Evolutionary conservation across 1,140 invertebrate genomes (phyloP).

Genomic region (Scaptodrosophila lebanonensis): DNA sequence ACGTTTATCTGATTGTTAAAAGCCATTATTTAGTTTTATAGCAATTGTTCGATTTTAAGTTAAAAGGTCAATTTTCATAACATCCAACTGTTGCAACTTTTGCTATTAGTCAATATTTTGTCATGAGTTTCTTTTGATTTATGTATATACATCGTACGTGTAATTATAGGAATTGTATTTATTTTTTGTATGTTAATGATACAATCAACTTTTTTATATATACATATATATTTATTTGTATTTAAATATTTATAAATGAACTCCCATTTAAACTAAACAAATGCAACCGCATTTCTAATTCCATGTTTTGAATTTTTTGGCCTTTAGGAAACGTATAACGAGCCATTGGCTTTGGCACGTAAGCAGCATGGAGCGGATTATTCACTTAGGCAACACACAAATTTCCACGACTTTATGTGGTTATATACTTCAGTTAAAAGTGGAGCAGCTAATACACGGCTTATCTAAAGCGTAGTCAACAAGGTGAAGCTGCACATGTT

Average conservation of each 20-base stretch:
- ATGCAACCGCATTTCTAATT: conserved; percentile 30
- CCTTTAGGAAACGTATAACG: conserved; percentile 73
- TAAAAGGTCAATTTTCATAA: conserved; percentile 15
- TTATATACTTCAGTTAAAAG: conserved; percentile 32
- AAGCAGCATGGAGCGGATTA: conserved; percentile 27
- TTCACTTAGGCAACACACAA: conserved; percentile 18
- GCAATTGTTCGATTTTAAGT: conserved; percentile 54
- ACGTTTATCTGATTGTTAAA: conserved; percentile 58
- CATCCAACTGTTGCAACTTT: conserved; percentile 2
- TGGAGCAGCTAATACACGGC: conserved; percentile 4
- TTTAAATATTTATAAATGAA: conserved; percentile 22
- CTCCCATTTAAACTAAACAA: conserved; percentile 26
- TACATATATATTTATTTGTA: conserved; percentile 5
- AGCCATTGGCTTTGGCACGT: conserved; percentile 63
- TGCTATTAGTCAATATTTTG: conserved; percentile 48
- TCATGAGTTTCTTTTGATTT: conserved; percentile 24
- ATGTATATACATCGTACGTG: conserved; percentile 29
- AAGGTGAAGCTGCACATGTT: too few relatives aligned
- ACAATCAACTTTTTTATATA: conserved; percentile 20
- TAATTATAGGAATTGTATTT: conserved; percentile 15
- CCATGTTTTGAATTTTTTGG: conserved; percentile 6
- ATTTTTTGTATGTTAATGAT: conserved; percentile 23
- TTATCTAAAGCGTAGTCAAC: conserved; percentile 13
- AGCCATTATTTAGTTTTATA: conserved; percentile 70
- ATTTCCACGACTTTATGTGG: conserved; percentile 20